These are phyloP conservation scores for Smutsia gigantea DNA, from an alignment of 2,797 vertebrate species.

Conservation along the genomic window DNA sequence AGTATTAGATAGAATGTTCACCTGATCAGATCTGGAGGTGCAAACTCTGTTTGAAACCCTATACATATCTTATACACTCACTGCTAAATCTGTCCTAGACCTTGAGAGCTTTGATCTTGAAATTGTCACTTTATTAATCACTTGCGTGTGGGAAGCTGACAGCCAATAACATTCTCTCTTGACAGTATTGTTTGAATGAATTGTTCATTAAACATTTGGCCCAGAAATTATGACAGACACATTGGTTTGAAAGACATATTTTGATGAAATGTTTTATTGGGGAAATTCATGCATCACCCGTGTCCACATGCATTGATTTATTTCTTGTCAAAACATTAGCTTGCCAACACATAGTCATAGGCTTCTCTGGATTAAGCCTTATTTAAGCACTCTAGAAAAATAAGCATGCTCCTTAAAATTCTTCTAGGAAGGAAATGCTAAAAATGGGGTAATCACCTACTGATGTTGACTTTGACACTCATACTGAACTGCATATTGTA, in stretches of 20 bases:
- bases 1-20: background rate
- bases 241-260: constrained; percentile 68
- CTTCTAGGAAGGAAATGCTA: constrained; percentile 42
- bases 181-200: constrained; percentile 70
- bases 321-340: constrained; percentile 74
- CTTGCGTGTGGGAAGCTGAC: constrained; percentile 65
- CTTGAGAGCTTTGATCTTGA: constrained; percentile 60
- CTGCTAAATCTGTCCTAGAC: constrained; percentile 39
- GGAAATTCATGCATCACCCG: constrained; percentile 42
- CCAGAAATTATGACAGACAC: constrained; percentile 53
- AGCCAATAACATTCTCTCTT: constrained; percentile 62
- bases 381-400: constrained; percentile 64
- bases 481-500: constrained; percentile 7
- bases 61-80: background rate
- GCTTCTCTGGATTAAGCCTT: constrained; percentile 49
- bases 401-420: constrained; percentile 62
- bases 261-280: constrained; percentile 69
- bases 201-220: constrained; percentile 71
- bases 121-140: constrained; percentile 72
- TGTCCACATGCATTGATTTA: constrained; percentile 59
- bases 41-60: background rate
- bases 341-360: constrained; percentile 60
- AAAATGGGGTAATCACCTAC: constrained; percentile 44
- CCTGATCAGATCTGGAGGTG: background rate
- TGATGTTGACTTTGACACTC: constrained; percentile 42